A percentile compares a stretch with the other conserved stretches of the same genome.
These are phyloP conservation scores for Girardia tigrina DNA, from an alignment of 2,888 invertebrate genomes.

Conservation along the genomic window DNA sequence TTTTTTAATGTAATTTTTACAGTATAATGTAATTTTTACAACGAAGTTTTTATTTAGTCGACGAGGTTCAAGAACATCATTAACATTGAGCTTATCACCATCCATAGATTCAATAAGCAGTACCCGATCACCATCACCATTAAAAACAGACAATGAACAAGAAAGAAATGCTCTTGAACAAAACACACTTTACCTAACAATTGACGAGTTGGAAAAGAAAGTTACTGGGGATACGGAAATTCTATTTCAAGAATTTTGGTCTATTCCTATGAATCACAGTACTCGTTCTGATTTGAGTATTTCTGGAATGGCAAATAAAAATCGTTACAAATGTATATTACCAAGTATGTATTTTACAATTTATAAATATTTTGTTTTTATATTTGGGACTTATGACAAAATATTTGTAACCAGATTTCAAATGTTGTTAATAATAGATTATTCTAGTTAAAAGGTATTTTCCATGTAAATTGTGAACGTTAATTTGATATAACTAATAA, in stretches of 20 bases:
- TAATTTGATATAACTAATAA: too few species aligned
- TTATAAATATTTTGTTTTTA: too few species aligned
- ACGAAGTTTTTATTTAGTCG: too few species aligned
- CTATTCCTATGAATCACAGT: conserved; percentile 76
- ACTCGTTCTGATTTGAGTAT: conserved; percentile 65
- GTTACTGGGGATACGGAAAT: neutral
- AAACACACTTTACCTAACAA: neutral
- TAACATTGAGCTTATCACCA: conserved; percentile 26
- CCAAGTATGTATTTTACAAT: conserved; percentile 57
- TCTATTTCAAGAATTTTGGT: conserved; percentile 47
- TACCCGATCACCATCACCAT: neutral
- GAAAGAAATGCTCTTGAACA: neutral
- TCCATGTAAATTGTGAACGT: too few species aligned
- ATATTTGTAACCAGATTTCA: too few species aligned
- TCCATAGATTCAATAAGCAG: neutral
- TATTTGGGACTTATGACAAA: too few species aligned
- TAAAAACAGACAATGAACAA: neutral
- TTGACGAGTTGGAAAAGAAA: neutral
- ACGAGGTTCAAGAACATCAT: conserved; percentile 29
- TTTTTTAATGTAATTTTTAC: too few species aligned
- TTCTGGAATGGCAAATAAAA: conserved; percentile 72
- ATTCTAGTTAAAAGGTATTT: too few species aligned
- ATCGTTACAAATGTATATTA: conserved; percentile 73
- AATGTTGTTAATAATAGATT: too few species aligned
- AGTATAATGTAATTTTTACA: too few species aligned